phyloP scores from a whole-genome alignment of 2,888 invertebrate species.

The Embidobia sp. region DNA sequence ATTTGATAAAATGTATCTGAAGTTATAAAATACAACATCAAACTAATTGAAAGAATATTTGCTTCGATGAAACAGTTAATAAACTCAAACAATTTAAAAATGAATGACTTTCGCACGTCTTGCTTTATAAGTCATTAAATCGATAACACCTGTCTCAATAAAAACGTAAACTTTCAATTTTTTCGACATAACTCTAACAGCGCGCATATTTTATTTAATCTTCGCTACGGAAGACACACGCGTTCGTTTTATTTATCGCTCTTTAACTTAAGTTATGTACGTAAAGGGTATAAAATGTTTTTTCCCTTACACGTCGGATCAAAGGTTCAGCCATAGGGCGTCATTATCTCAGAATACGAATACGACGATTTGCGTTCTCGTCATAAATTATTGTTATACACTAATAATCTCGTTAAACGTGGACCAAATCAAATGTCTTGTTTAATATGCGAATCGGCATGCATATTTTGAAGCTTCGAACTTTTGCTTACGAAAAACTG shows the following conservation, averaged over 20 bases:
- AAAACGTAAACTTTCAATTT: slow-evolving; percentile 50
- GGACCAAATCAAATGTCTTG: slow-evolving; percentile 28
- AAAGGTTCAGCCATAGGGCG: too few relatives aligned
- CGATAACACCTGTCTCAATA: slow-evolving; percentile 43
- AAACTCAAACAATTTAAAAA: slow-evolving; percentile 20
- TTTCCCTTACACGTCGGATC: slow-evolving; percentile 25
- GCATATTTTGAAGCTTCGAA: too few relatives aligned
- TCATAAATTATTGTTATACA: slow-evolving; percentile 42
- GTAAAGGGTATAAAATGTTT: slow-evolving; percentile 42
- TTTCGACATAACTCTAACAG: slow-evolving; percentile 47
- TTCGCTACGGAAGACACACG: slow-evolving; percentile 44
- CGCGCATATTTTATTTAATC: slow-evolving; percentile 60
- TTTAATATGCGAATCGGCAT: neutral
- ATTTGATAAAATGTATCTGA: too few relatives aligned
- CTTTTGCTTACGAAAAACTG: too few relatives aligned
- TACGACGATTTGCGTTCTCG: slow-evolving; percentile 38
- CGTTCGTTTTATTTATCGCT: slow-evolving; percentile 57
- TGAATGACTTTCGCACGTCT: slow-evolving; percentile 14
- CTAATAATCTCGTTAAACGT: slow-evolving; percentile 57
- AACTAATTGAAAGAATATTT: too few relatives aligned
- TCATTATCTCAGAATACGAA: slow-evolving; percentile 50
- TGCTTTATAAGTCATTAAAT: slow-evolving; percentile 31
- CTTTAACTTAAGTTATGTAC: slow-evolving; percentile 53
- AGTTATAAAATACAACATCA: too few relatives aligned
- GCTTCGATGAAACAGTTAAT: neutral